phyloP scores from a whole-genome alignment of 2,797 vertebrate genomes.

The Capromys pilorides region DNA sequence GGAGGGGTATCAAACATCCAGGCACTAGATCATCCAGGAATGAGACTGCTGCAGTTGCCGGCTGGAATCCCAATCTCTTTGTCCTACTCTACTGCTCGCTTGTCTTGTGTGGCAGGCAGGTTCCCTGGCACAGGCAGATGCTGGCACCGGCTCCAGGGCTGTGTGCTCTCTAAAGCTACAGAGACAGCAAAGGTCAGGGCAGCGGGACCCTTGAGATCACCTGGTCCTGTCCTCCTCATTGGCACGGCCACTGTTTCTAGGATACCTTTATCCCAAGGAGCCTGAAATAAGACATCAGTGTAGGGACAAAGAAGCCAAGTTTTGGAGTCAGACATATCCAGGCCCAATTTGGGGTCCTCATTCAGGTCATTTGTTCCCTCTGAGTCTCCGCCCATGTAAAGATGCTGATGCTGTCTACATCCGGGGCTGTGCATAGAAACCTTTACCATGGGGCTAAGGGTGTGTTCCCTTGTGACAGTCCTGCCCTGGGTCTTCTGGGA shows the following conservation, averaged over 20 bases:
- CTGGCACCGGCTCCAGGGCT: background rate
- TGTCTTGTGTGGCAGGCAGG: background rate
- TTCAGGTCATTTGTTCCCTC: background rate
- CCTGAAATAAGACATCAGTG: background rate
- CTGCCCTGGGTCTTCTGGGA: background rate
- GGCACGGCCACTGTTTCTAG: background rate
- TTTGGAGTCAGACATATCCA: background rate
- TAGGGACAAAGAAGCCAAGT: background rate
- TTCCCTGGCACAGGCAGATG: background rate
- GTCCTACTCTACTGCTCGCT: background rate
- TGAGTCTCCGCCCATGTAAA: background rate
- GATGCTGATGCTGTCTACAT: background rate
- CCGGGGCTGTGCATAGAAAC: background rate
- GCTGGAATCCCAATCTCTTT: background rate
- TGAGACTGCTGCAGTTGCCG: background rate
- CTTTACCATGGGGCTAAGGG: background rate
- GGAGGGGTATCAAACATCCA: background rate
- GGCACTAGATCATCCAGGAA: background rate
- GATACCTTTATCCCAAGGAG: background rate
- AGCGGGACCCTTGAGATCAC: background rate
- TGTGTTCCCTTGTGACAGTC: background rate
- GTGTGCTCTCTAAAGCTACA: background rate
- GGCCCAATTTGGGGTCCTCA: background rate
- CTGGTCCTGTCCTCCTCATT: background rate
- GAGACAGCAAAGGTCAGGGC: background rate